These are phyloP conservation scores for Bombyx huttoni DNA, from an alignment of 2,888 invertebrate genomes.

Conservation along the genomic window DNA sequence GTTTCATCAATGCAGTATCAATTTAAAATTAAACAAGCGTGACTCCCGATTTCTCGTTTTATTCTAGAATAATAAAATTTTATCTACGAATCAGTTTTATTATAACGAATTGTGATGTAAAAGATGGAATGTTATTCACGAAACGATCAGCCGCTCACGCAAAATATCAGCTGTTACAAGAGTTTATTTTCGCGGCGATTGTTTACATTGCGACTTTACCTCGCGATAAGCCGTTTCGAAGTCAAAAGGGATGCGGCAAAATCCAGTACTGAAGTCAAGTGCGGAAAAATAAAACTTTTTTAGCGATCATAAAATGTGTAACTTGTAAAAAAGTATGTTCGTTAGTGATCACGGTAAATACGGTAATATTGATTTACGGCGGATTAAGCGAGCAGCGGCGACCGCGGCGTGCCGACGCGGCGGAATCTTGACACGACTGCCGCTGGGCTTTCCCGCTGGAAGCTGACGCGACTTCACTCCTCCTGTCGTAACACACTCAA, in stretches of 20 bases:
- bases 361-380: conserved; percentile 44
- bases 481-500: conserved; percentile 7
- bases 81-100: conserved; percentile 2
- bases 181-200: conserved; percentile 22
- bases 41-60: background rate
- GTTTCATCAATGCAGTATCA: conserved; percentile 9
- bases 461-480: conserved; percentile 18
- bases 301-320: conserved; percentile 29
- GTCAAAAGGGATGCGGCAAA: conserved; percentile 7
- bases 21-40: conserved; percentile 4
- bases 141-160: conserved; percentile 21
- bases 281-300: conserved; percentile 26
- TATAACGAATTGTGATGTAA: conserved; percentile 1
- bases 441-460: conserved; percentile 32
- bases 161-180: conserved; percentile 29
- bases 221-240: conserved; percentile 12
- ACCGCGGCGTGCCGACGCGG: conserved; percentile 42
- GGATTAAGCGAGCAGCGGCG: conserved; percentile 20
- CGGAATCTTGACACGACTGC: conserved; percentile 54
- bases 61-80: conserved; percentile 4
- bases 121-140: conserved; percentile 9
- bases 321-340: conserved; percentile 25
- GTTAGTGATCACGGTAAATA: conserved; percentile 22
- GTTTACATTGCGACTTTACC: conserved; percentile 25
- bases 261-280: conserved; percentile 14